Base-by-base conservation (phyloP, 2,113 vertebrate species). In the Procavia capensis region DNA sequence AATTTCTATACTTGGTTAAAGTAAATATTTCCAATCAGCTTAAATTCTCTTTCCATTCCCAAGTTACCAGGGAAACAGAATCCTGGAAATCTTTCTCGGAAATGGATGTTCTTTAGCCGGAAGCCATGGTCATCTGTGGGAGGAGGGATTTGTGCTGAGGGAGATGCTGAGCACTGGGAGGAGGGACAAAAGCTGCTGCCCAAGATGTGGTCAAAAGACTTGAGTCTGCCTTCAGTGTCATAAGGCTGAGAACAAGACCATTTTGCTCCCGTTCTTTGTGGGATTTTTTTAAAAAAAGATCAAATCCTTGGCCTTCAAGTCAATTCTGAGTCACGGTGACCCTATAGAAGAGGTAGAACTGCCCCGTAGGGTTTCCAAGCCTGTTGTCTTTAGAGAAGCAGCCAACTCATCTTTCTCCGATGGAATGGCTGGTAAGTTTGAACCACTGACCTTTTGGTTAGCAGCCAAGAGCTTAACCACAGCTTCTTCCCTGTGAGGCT, bases 31-130 rank as follows among this genome's bases (percentile, higher is more conserved):
- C 91, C 61, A 19, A 91, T 68, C 79, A 63, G 72, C 36, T 63
- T 68, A 61, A 84, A 87, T 86, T 92, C 74, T 74, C 79, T 88
- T 41, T 86, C 83, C 57, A 47, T 86, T 45, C 39, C 70, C 75
- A 54, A 54, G 93, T 96, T 89, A 81, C 94, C 93, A 91, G 86
- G 91, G 91, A 96, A 94, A 95, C 59, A 10, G 14, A 80, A 47
- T 81, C 61, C 59, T 87, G 27, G 14, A 80, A 57, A 79, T 84
- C 61, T 83, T n/a, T 34, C 61, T 89, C 88, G 25, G 27, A 88
- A 86, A 83, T 85, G 27, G n/a, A 9, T 93, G 20, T 89, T 81
- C 39, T 93, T 92, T 80, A 92, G 79, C 41, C 88, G 74, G 91
- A 88, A 92, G 72, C 63, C 22, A n/a, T 4, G 57, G 29, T 57